Base-by-base conservation (phyloP, 2,888 invertebrate species). In the Yponomeuta malinellus region DNA sequence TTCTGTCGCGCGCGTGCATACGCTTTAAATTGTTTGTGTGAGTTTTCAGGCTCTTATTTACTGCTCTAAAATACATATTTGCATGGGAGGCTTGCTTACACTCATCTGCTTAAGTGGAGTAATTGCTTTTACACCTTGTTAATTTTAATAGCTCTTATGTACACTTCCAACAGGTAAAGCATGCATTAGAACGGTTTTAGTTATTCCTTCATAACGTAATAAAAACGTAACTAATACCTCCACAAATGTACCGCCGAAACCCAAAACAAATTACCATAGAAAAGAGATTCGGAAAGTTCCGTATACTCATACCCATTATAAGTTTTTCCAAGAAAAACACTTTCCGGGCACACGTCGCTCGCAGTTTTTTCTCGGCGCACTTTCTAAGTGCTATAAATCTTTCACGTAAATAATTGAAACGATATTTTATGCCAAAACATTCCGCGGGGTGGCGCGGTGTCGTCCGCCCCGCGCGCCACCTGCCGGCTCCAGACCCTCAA, bases 361-460 rank as follows among this genome's bases (percentile, higher is more conserved):
- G 83, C 85, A 83, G 85, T 90, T 91, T 91, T 92, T 92, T 90
- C 90, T 86, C 86, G 81, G 91, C 91, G 90, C 91, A 90, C 90
- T 92, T 92, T 90, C 90, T 90, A 92, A 92, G 91, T 90, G 85
- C 89, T 72, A 92, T 92, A 92, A 92, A 92, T 92, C 92, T 92
- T 82, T 86, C 89, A 88, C 89, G 91, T 92, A 93, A 93, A 93
- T 93, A 93, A 93, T 93, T 93, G 93, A 93, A 93, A 92, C 93
- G 90, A 93, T 93, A 93, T 93, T 93, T 93, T 93, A 93, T 92
- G 92, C 92, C 92, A 89, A 91, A 92, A 90, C 91, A 91, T 92
- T 90, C 90, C 89, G 87, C 84, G 82, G 71, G 88, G 86, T 82
- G 81, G 87, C 87, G 88, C 83, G 86, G 63, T 86, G 90, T 86